phyloP scores from a whole-genome alignment of 1,140 invertebrate genomes.

The Drosophila nannoptera region DNA sequence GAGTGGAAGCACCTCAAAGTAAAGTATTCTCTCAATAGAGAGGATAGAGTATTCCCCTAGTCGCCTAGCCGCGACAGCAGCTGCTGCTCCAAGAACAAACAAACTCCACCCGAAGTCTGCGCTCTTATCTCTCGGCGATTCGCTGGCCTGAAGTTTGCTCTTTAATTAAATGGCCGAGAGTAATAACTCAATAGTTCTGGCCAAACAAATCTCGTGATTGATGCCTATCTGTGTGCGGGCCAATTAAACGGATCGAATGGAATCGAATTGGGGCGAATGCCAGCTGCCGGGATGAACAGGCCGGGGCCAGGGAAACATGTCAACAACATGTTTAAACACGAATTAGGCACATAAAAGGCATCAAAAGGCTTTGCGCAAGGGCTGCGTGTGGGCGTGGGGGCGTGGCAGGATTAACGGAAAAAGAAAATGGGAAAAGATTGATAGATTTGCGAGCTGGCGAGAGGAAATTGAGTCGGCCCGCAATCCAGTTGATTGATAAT shows the following conservation, averaged over 20 bases:
- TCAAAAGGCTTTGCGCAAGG: conserved; percentile 29
- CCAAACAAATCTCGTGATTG: conserved; percentile 52
- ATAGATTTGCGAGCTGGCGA: conserved; percentile 47
- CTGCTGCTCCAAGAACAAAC: no score
- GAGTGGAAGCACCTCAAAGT: no score
- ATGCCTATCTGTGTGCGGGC: conserved; percentile 67
- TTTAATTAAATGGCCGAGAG: conserved; percentile 52
- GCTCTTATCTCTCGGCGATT: no score
- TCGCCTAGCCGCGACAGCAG: no score
- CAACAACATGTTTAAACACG: conserved; percentile 76
- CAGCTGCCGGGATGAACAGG: conserved; percentile 21
- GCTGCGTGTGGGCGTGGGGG: conserved; percentile 2
- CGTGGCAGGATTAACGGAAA: conserved; percentile 54
- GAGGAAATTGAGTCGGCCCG: conserved; percentile 40
- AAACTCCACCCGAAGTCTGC: no score
- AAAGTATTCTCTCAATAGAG: no score
- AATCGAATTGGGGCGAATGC: conserved; percentile 38
- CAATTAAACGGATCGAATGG: conserved; percentile 76
- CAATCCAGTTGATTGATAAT: conserved; percentile 40
- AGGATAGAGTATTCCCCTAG: no score
- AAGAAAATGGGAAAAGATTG: conserved; percentile 56
- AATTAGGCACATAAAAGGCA: conserved; percentile 70
- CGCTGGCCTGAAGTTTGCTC: no score
- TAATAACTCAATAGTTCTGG: conserved; percentile 16
- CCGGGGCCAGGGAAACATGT: conserved; percentile 48